phyloP scores from a whole-genome alignment of 1,140 invertebrate genomes.

The Calliphora vicina region DNA sequence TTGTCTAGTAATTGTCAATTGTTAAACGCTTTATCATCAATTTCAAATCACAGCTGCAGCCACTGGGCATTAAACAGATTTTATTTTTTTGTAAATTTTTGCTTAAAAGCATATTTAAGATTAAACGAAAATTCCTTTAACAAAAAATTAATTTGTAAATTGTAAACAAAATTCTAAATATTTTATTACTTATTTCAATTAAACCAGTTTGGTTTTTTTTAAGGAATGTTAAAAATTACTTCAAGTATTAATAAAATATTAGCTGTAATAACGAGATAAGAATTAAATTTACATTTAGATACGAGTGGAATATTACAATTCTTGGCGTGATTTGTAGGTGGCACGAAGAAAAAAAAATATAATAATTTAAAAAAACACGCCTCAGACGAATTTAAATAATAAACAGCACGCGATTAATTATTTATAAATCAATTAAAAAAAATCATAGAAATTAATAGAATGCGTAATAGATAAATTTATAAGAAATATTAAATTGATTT shows the following conservation, averaged over 20 bases:
- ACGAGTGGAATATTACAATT: not conserved
- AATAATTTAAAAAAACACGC: not conserved
- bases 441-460: not conserved
- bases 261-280: too few species aligned
- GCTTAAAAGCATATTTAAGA: not conserved
- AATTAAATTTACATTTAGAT: too few species aligned
- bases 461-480: not conserved
- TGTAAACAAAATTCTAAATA: too few species aligned
- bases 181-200: not conserved
- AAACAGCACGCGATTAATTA: not conserved
- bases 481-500: too few species aligned
- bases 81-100: not conserved
- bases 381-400: not conserved
- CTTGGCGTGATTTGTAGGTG: not conserved
- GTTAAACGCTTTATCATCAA: not conserved
- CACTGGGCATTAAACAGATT: not conserved
- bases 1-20: not conserved
- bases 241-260: too few species aligned
- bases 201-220: not conserved
- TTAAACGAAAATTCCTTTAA: not conserved
- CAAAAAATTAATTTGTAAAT: too few species aligned
- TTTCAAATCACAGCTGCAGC: not conserved
- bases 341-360: not conserved
- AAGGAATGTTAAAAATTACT: too few species aligned
- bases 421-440: not conserved